These are phyloP conservation scores for Danio tinwini DNA, from an alignment of 2,797 vertebrate species.

Conservation along the genomic window DNA sequence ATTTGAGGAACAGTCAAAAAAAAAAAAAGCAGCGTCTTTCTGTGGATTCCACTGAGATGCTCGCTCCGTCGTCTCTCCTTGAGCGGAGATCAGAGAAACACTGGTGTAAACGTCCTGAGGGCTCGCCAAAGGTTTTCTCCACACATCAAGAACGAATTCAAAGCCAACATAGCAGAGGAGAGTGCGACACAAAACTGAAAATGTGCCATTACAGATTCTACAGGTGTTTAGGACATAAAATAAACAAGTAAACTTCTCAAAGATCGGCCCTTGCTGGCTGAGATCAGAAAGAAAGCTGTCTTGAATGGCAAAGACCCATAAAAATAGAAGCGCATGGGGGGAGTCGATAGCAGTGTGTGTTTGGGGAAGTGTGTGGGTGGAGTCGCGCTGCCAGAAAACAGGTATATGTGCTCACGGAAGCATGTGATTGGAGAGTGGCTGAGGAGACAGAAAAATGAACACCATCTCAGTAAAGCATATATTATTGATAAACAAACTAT, in stretches of 20 bases:
- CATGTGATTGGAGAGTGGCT: slow-evolving; percentile 48
- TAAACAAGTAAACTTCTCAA: neutral
- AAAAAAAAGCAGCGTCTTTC: slow-evolving; percentile 2
- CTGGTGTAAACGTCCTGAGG: slow-evolving; percentile 31
- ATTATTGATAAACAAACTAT: slow-evolving; percentile 1
- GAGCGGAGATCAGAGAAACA: slow-evolving; percentile 40
- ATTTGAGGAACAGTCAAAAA: slow-evolving; percentile 40
- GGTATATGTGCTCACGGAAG: slow-evolving; percentile 64
- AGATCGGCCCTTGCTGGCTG: neutral
- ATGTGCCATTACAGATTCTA: slow-evolving; percentile 35
- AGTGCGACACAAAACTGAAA: slow-evolving; percentile 4
- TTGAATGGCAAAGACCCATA: slow-evolving; percentile 27
- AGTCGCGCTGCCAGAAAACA: slow-evolving; percentile 60
- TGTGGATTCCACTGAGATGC: slow-evolving; percentile 12
- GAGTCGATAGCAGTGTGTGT: slow-evolving; percentile 22
- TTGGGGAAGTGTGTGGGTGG: slow-evolving; percentile 60
- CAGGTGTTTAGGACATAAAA: slow-evolving; percentile 14
- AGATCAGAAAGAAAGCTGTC: neutral
- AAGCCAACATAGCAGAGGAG: slow-evolving; percentile 31
- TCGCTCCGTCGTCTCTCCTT: slow-evolving; percentile 8
- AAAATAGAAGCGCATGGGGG: slow-evolving; percentile 51
- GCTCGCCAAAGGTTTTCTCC: slow-evolving; percentile 32
- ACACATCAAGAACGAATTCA: slow-evolving; percentile 40
- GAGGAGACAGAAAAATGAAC: slow-evolving; percentile 10
- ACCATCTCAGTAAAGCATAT: neutral